Evolutionary conservation across 2,888 invertebrate genomes (phyloP).

Genomic region (Trichogramma dendrolimi): DNA sequence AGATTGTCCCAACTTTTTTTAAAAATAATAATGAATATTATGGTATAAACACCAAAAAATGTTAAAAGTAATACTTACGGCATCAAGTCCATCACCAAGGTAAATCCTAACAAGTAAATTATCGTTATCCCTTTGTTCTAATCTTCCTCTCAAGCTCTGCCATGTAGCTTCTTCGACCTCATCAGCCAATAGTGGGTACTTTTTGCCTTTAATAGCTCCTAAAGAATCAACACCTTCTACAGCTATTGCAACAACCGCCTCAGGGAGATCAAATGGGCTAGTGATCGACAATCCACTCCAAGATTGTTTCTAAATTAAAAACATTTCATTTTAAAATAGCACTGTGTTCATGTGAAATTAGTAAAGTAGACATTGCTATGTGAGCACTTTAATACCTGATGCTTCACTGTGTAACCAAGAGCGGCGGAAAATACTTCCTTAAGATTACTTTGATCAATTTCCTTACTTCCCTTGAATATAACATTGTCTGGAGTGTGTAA

Average conservation of each 20-base stretch:
- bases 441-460: constrained; percentile 61
- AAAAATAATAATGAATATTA: constrained; percentile 9
- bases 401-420: constrained; percentile 68
- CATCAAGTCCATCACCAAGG: constrained; percentile 61
- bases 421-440: constrained; percentile 70
- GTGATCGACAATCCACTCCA: constrained; percentile 68
- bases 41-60: constrained; percentile 5
- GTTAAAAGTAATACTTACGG: constrained; percentile 55
- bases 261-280: constrained; percentile 71
- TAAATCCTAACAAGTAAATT: constrained; percentile 64
- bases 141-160: constrained; percentile 58
- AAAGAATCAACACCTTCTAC: constrained; percentile 63
- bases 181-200: constrained; percentile 60
- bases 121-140: constrained; percentile 61
- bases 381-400: constrained; percentile 52
- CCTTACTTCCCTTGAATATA: constrained; percentile 64
- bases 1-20: constrained; percentile 46
- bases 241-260: constrained; percentile 65
- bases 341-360: neutral
- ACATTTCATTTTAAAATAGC: neutral
- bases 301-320: constrained; percentile 55
- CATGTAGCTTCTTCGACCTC: constrained; percentile 63
- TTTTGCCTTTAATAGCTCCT: constrained; percentile 48
- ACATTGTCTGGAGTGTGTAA: constrained; percentile 67
- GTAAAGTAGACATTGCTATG: neutral